phyloP scores from a whole-genome alignment of 2,888 invertebrate species.

The Idaea aversata region DNA sequence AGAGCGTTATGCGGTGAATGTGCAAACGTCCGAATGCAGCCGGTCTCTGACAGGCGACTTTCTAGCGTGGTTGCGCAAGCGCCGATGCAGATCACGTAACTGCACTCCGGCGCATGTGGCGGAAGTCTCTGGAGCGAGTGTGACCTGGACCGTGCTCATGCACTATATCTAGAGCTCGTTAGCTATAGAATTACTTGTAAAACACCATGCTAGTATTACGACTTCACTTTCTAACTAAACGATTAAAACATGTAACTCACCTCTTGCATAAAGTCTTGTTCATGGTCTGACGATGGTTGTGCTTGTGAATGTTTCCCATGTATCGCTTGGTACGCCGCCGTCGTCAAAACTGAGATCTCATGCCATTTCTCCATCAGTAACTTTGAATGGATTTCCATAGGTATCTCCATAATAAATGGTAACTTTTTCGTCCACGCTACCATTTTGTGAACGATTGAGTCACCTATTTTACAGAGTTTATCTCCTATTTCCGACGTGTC shows the following conservation, averaged over 20 bases:
- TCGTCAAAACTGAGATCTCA: conserved; percentile 95
- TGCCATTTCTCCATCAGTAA: conserved; percentile 99
- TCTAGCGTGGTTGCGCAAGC: conserved; percentile 74
- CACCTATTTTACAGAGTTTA: conserved; percentile 96
- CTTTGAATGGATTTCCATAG: conserved; percentile 97
- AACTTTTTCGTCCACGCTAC: conserved; percentile 99
- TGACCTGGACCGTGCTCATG: conserved; percentile 54
- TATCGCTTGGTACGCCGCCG: conserved; percentile 96
- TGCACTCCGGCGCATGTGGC: conserved; percentile 68
- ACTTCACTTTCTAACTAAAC: conserved; percentile 24
- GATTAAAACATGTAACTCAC: conserved; percentile 67
- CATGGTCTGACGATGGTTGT: conserved; percentile 75
- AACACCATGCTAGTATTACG: conserved; percentile 15
- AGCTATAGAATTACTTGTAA: conserved; percentile 23
- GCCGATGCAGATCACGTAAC: conserved; percentile 77
- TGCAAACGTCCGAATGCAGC: conserved; percentile 68
- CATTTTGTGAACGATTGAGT: conserved; percentile 98
- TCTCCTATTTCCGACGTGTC: conserved; percentile 95
- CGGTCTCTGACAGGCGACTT: conserved; percentile 66
- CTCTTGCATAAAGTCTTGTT: conserved; percentile 93
- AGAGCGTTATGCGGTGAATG: conserved; percentile 59
- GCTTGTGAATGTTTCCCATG: conserved; percentile 83
- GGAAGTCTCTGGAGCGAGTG: conserved; percentile 73
- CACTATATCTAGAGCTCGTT: conserved; percentile 48
- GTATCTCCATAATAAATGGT: conserved; percentile 97